Base-by-base conservation (phyloP, 2,797 vertebrate species). In the Pteronotus mesoamericanus region DNA sequence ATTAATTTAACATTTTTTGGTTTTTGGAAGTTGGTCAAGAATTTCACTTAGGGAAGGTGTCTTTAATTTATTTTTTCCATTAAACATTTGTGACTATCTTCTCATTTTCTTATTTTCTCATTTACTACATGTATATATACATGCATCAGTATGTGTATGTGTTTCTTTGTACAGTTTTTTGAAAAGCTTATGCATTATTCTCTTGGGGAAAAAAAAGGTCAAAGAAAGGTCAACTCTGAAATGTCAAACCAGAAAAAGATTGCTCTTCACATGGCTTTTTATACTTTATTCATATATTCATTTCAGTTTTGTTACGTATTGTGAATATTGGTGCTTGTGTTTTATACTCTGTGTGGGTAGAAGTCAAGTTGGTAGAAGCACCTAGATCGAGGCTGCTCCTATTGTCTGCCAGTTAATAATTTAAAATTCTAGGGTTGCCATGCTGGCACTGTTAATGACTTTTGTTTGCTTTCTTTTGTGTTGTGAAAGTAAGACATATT, bases 181-280 rank as follows among this genome's bases (percentile, higher is more conserved):
- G 10, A 83, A 75, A 94, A 82, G 4, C 32, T 59, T 88, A 51
- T 64, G 34, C n/a, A 64, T 79, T 92, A 53, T 95, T 96, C 22
- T 94, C 59, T 90, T 84, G 11, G 16, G 1, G 11, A 21, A 72
- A 32, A 37, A 42, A 42, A 55, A 37, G 75, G n/a, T 75, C 78
- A 89, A 71, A 42, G 34, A 87, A 97, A 94, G 68, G 55, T 93
- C 87, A 90, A 19, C 42, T 82, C 51, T 88, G 32, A 96, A 97
- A 92, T 94, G 87, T 90, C 94, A 93, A n/a, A 59, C 34, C 77
- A 92, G 77, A 90, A 89, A 83, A 68, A 90, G 37, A 74, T 21
- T 86, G 34, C 22, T 59, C 29, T 75, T 78, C 66, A 46, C 53
- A 6, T 22, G 68, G 64, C 32, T 68, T 95, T 85, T 89, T 68